Conservation (phyloP, 2,797 vertebrate species). For the Pitangus sulphuratus region DNA sequence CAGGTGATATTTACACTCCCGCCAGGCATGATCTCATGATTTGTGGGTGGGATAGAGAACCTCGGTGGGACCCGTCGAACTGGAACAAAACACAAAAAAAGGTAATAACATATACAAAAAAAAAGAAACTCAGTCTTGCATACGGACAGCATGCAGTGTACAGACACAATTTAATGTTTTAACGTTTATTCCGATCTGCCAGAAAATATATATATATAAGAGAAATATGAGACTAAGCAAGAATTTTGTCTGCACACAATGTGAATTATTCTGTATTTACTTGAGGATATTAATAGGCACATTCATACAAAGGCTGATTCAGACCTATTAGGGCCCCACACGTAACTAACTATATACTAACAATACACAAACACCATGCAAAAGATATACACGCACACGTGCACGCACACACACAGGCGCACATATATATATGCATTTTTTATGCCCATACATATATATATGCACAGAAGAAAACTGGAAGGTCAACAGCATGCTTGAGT, state of each 20-base stretch:
- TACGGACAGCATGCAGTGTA: conserved; percentile 74
- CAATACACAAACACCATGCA: conserved; percentile 87
- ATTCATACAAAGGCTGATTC: conserved; percentile 76
- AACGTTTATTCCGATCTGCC: conserved; percentile 13
- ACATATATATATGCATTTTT: conserved; percentile 72
- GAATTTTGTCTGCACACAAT: conserved; percentile 74
- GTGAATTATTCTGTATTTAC: conserved; percentile 52
- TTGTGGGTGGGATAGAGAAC: conserved; percentile 98
- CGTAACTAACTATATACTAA: conserved; percentile 79
- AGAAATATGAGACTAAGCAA: conserved; percentile 62
- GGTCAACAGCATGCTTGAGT: conserved; percentile 82
- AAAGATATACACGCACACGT: conserved; percentile 71
- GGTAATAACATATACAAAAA: conserved; percentile 74
- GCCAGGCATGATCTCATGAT: conserved; percentile 99
- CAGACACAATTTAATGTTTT: conserved; percentile 66
- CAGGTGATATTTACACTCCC: conserved; percentile 99
- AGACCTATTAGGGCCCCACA: conserved; percentile 74
- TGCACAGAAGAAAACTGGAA: conserved; percentile 81
- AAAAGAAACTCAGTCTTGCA: conserved; percentile 67
- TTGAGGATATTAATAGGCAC: conserved; percentile 68
- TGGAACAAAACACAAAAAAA: conserved; percentile 82
- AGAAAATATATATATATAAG: conserved; percentile 37
- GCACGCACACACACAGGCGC: neutral
- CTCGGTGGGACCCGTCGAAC: conserved; percentile 96
- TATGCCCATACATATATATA: conserved; percentile 75